Base-by-base conservation (phyloP, 2,113 vertebrate genomes). In the Percina caprodes region DNA sequence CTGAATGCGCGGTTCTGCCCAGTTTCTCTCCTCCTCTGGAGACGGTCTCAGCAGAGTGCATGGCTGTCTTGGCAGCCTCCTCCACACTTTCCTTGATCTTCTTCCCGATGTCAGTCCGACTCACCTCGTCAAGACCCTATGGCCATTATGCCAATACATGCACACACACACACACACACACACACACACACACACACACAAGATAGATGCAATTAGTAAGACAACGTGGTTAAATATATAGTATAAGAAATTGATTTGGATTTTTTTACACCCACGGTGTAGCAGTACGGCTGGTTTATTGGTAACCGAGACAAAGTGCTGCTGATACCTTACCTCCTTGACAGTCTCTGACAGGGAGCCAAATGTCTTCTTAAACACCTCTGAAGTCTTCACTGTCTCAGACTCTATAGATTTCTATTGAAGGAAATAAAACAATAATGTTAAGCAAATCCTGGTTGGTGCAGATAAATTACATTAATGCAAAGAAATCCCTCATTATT, bases 341-440 rank as follows among this genome's bases (percentile, higher is more conserved):
- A 99, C 94, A 0, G 97, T 95, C 1, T 97, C 98, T 0, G 97
- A 95, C 54, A 99, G 73, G 45, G 96, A 96, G 46, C 88, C 97
- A 0, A 99, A 79, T 21, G 97, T 99, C 93, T 97, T 99, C 92
- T 93, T 96, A 35, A 99, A 96, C 52, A 97, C 96, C 82, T 97
- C 97, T 0, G 98, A 97, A 0, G 98, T 99, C 84, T 96, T 97
- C 77, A 95, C 94, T 0, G 98, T 99, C 87, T 99, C 98, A 0
- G 98, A 97, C 58, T 99, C 98, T 1, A 99, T 99, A 23, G 94
- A 95, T 98, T 97, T 98, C 98, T 99, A 82, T 24, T 73, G 6
- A 12, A 39, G 73, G 39, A 82, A 78, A 61, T 14, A 39, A 6
- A 56, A 23, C 45, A 45, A 30, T 12, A 23, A 73, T 13, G 9